Base-by-base conservation (phyloP, 1,140 invertebrate species). In the Drosophila nigromelanica region DNA sequence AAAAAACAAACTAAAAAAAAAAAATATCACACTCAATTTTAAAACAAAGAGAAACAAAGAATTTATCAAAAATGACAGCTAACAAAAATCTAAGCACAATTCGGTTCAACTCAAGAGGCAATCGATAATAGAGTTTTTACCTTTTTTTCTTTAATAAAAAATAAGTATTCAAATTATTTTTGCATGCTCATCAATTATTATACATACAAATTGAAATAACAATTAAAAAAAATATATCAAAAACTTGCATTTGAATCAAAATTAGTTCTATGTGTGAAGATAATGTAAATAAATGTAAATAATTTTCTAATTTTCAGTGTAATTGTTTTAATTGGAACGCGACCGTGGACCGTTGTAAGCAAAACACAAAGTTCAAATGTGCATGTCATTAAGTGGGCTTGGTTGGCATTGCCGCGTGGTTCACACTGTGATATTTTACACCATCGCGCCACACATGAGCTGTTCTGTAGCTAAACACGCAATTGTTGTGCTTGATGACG, bases 41-140 rank as follows among this genome's bases (percentile, higher is more conserved):
- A 2, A 50, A 55, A 62, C 74, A 76, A 63, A 81, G 58, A 77
- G 72, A 42, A 39, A 40, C 21, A 55, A 39, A 68, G 58, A 62
- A 78, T 47, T 70, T 47, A 67, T 5, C 58, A 35, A 55, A 61
- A 66, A 59, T 12, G 45, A 21, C 18, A 24, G 27, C 27, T 27
- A 48, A 66, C 21, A 21, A 43, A 80, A 11, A 39, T 12, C 8
- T 11, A 42, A 50, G 21, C 45, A 64, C 63, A 76, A 61, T 81
- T 80, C 69, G 55, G 48, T 54, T 37, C 37, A 54, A 35, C 62
- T 35, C 33, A 73, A 80, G 68, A 60, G 63, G 50, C 74, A 71
- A 85, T 85, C 69, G 71, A 85, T 85, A 85, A 74, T 69, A 42
- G 52, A 54, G 42, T 48, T 45, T 76, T 2, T 2, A n/a, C 12